Conservation (phyloP, 2,113 vertebrate species). For the Neodon shergylaensis region DNA sequence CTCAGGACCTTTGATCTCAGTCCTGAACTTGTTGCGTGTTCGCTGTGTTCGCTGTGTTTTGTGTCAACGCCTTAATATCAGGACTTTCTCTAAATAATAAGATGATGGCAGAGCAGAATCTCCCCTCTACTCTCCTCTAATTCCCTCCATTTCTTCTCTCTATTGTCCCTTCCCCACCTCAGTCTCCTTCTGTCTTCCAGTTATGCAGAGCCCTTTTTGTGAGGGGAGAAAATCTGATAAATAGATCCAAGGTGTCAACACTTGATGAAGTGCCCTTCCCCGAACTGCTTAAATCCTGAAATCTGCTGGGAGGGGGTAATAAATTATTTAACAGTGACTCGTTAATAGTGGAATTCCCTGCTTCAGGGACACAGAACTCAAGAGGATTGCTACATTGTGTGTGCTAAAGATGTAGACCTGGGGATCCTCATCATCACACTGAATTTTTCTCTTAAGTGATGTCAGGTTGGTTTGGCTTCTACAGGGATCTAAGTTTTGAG, state of each 20-base stretch:
- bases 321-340: background rate
- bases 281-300: background rate
- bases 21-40: constrained; percentile 7
- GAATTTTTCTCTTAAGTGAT: constrained; percentile 55
- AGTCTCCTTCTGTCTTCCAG: background rate
- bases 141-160: constrained; percentile 4
- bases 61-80: constrained; percentile 30
- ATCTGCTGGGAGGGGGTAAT: background rate
- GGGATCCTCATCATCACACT: background rate
- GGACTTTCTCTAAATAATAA: constrained; percentile 17
- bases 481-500: background rate
- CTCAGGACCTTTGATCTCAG: constrained; percentile 44
- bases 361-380: constrained; percentile 17
- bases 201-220: background rate
- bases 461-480: constrained; percentile 52
- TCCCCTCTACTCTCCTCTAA: background rate
- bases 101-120: constrained; percentile 12
- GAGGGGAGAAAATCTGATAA: constrained; percentile 20
- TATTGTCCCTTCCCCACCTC: background rate
- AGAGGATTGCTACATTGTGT: background rate
- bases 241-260: constrained; percentile 8
- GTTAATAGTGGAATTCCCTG: background rate
- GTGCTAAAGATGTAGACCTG: constrained; percentile 30
- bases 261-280: background rate
- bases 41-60: background rate